phyloP scores from a whole-genome alignment of 2,888 invertebrate genomes.

The Cartodere bifasciata region DNA sequence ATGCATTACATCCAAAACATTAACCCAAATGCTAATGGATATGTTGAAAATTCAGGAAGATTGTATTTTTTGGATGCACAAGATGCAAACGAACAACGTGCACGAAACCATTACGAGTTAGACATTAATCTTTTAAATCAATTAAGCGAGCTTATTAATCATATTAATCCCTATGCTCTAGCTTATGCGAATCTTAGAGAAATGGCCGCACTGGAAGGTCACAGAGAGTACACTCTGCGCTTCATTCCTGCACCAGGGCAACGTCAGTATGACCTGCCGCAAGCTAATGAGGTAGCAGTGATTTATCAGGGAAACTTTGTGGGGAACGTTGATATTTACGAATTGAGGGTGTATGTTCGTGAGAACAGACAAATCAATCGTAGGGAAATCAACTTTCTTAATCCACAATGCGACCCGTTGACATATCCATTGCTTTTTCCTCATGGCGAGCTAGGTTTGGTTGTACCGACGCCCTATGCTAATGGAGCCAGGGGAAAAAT shows the following conservation, averaged over 20 bases:
- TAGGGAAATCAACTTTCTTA: conserved; percentile 4
- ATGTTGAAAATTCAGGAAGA: too few relatives aligned
- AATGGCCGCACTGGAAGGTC: neutral
- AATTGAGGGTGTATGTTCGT: conserved; percentile 1
- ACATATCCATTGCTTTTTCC: conserved; percentile 15
- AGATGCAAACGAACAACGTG: too few relatives aligned
- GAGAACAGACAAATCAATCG: neutral
- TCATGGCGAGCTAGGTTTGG: conserved; percentile 12
- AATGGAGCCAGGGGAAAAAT: neutral
- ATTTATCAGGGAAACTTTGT: neutral
- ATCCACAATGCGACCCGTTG: conserved; percentile 10
- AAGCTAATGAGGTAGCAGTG: neutral
- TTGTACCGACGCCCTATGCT: neutral
- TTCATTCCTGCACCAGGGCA: neutral
- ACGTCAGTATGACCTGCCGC: neutral
- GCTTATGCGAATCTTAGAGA: neutral
- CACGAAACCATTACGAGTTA: too few relatives aligned
- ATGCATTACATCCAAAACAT: too few relatives aligned
- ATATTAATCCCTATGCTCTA: conserved; percentile 3
- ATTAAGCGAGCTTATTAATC: too few relatives aligned
- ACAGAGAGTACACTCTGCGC: neutral
- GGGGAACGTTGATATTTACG: neutral
- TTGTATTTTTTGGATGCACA: too few relatives aligned
- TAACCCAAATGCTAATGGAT: too few relatives aligned
- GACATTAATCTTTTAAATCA: too few relatives aligned